Percentiles rank a stretch among this genome's conserved stretches.
phyloP scores from a whole-genome alignment of 1,140 invertebrate species.

The Cephus cinctus region DNA sequence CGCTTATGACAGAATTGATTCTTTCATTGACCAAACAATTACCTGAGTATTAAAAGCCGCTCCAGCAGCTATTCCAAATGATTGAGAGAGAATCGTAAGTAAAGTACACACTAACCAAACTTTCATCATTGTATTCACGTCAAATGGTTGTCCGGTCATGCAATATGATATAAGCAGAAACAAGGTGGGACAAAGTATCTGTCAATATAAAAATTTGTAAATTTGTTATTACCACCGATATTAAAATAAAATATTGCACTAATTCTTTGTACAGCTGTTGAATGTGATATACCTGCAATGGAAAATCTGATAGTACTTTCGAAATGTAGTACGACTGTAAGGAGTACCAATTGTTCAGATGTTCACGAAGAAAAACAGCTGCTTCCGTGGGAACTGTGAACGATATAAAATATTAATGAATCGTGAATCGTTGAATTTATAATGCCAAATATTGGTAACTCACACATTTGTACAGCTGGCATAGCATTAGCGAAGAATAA shows the following conservation, averaged over 20 bases:
- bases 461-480: slow-evolving; percentile 86
- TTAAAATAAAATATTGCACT: not conserved
- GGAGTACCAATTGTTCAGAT: slow-evolving; percentile 89
- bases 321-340: slow-evolving; percentile 79
- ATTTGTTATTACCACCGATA: too few relatives aligned
- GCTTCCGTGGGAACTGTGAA: slow-evolving; percentile 79
- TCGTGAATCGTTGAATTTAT: too few relatives aligned
- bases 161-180: slow-evolving; percentile 78
- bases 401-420: slow-evolving; percentile 25
- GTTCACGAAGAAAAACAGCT: slow-evolving; percentile 81
- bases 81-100: slow-evolving; percentile 75
- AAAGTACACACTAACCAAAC: slow-evolving; percentile 71
- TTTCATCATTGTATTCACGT: slow-evolving; percentile 64
- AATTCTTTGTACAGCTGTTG: slow-evolving; percentile 13
- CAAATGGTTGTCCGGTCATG: slow-evolving; percentile 78
- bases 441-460: slow-evolving; percentile 43
- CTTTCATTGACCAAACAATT: slow-evolving; percentile 18
- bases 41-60: slow-evolving; percentile 69
- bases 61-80: slow-evolving; percentile 74
- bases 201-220: slow-evolving; percentile 26
- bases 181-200: slow-evolving; percentile 71
- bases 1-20: slow-evolving; percentile 2
- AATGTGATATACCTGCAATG: slow-evolving; percentile 69
- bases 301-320: slow-evolving; percentile 83
- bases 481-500: slow-evolving; percentile 85